These are phyloP conservation scores for Hyperopisus bebe DNA, from an alignment of 2,113 vertebrate species.

Conservation along the genomic window DNA sequence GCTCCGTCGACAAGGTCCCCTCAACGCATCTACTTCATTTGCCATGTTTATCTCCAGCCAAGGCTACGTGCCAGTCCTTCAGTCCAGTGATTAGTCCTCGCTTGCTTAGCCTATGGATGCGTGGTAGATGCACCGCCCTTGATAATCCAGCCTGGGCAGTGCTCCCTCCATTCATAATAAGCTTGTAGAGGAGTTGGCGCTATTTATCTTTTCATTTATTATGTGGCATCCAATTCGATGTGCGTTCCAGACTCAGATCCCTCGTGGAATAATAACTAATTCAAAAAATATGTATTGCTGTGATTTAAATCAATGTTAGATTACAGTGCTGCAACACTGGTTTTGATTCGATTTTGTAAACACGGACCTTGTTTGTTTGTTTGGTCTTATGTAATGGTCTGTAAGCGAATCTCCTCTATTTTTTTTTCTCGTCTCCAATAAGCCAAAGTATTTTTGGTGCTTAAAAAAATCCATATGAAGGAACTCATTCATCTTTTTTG, in stretches of 20 bases:
- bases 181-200: background rate
- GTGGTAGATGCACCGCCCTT: background rate
- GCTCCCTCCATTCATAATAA: background rate
- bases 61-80: background rate
- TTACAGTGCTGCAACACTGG: background rate
- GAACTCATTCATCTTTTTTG: background rate
- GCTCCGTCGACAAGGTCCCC: background rate
- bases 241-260: background rate
- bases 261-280: background rate
- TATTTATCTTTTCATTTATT: slow-evolving; percentile 5
- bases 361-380: background rate
- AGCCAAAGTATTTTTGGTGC: background rate
- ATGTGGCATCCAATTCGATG: background rate
- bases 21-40: background rate
- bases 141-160: background rate
- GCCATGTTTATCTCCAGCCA: background rate
- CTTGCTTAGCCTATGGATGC: background rate
- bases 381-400: background rate
- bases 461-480: background rate
- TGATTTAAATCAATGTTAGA: slow-evolving; percentile 5
- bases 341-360: background rate
- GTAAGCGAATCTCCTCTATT: background rate
- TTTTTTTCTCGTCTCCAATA: background rate
- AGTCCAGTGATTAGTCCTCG: slow-evolving; percentile 3
- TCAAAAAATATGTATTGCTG: background rate